Evolutionary conservation across 2,113 vertebrate genomes (phyloP), one percentile per base, ranked within the genome.

Genomic region (Ceyx melanurus): DNA sequence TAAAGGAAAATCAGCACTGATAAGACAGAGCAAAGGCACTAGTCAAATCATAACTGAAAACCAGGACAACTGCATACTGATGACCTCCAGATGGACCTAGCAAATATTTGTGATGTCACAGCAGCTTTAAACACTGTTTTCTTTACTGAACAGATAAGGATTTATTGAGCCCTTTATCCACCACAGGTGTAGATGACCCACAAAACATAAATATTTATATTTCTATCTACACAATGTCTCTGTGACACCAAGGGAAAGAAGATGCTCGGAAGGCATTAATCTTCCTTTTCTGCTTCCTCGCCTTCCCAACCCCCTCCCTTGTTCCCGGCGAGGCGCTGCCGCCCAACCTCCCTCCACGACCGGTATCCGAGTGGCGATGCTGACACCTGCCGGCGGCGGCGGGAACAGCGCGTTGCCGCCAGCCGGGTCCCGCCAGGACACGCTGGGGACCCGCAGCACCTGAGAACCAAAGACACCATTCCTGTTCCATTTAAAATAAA

Each of bases 171-270:
- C 75, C 53, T 86, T 95, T 92, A 86, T 80, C 77, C 94, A 94
- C 61, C 88, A 58, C 43, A 86, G 94, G 74, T 86, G 84, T 46
- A 93, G 84, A 86, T 21, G 25, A 90, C 51, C 46, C 72, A 58
- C 73, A 95, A 97, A 96, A 95, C 57, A 94, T 95, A 97, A 95
- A 97, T 96, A 96, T 97, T 97, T 97, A 53, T 96, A 94, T 97
- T 96, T 89, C 62, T 95, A 84, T 79, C 58, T 58, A 71, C 84
- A 85, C 56, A 82, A 35, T 31, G 48, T n/a, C 31, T 91, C 67
- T 86, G 73, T 85, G 86, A 86, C 56, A 85, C 37, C 58, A 60
- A 89, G 71, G 67, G 73, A 95, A 96, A 90, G 78, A 94, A 94
- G 56, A 48, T 75, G 68, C 73, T 89, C 13, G 13, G 87, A 78